A percentile compares a stretch with the other conserved stretches of the same genome.
Evolutionary conservation across 64 coral and sea anemone species (phyloP).

Genomic region (Catalaphyllia jardinei): DNA sequence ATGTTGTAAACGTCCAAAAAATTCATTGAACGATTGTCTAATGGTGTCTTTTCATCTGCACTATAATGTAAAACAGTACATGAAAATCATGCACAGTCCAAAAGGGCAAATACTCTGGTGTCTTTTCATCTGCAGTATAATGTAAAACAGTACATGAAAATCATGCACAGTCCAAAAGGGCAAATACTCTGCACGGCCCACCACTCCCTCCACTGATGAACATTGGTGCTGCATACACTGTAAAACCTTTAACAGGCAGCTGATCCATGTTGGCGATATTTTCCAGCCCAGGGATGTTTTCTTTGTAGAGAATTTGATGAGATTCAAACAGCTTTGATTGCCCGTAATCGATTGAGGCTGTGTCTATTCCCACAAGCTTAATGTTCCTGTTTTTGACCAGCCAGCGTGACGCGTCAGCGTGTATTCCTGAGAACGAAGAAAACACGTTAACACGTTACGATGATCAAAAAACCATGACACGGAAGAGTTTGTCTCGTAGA

Average conservation of each 20-base stretch:
- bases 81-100: background rate
- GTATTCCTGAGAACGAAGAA: conserved; percentile 19
- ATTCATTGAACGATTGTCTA: too few relatives aligned
- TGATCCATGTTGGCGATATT: conserved; percentile 73
- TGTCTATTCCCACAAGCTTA: conserved; percentile 61
- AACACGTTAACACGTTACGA: too few relatives aligned
- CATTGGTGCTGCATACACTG: conserved; percentile 65
- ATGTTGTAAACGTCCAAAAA: too few relatives aligned
- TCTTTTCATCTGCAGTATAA: too few relatives aligned
- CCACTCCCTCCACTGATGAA: conserved; percentile 65
- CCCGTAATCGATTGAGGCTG: conserved; percentile 67
- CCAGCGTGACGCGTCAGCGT: conserved; percentile 46
- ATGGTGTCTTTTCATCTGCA: too few relatives aligned
- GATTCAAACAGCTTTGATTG: conserved; percentile 21
- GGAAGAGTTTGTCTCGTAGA: too few relatives aligned
- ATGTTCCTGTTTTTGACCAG: conserved; percentile 56
- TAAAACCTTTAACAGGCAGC: conserved; percentile 63
- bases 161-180: background rate
- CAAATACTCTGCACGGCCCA: conserved; percentile 62
- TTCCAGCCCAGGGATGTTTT: conserved; percentile 21
- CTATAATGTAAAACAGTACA: too few relatives aligned
- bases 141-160: too few relatives aligned
- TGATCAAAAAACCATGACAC: too few relatives aligned
- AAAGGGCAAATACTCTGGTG: conserved; percentile 49
- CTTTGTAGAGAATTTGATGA: conserved; percentile 46